Conservation (phyloP, 2,113 vertebrate species). For the Chiloscyllium plagiosum region DNA sequence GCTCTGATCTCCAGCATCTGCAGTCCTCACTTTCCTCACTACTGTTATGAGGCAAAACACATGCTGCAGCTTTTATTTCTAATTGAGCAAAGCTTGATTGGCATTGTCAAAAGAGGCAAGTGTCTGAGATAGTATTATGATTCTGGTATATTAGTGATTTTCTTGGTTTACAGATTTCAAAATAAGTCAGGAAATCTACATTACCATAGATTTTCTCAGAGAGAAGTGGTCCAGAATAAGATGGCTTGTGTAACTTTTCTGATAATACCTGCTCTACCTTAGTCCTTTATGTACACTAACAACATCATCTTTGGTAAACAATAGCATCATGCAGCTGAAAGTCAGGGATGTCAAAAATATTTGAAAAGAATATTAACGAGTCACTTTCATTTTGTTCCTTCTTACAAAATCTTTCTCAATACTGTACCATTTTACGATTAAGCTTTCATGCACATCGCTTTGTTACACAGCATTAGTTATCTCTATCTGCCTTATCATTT, state of each 20-base stretch:
- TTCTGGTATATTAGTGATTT: neutral
- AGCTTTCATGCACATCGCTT: neutral
- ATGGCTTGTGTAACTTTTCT: neutral
- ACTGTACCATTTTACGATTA: neutral
- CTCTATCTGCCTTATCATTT: neutral
- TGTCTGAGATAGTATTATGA: neutral
- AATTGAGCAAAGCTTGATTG: neutral
- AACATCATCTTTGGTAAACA: neutral
- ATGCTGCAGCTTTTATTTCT: neutral
- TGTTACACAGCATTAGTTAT: neutral
- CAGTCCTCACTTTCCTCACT: too few species aligned
- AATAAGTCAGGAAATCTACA: neutral
- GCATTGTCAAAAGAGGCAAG: neutral
- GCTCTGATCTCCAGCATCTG: too few species aligned
- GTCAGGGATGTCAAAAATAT: neutral
- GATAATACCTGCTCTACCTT: neutral
- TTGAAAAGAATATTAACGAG: too few species aligned
- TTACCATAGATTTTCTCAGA: neutral
- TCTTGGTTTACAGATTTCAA: neutral
- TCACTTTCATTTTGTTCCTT: neutral
- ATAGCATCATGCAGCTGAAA: neutral
- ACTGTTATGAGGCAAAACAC: neutral
- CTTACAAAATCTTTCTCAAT: neutral
- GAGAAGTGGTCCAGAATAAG: neutral
- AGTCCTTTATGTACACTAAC: neutral